Conservation (phyloP, 2,113 vertebrate genomes). For the Danionella cerebrum region DNA sequence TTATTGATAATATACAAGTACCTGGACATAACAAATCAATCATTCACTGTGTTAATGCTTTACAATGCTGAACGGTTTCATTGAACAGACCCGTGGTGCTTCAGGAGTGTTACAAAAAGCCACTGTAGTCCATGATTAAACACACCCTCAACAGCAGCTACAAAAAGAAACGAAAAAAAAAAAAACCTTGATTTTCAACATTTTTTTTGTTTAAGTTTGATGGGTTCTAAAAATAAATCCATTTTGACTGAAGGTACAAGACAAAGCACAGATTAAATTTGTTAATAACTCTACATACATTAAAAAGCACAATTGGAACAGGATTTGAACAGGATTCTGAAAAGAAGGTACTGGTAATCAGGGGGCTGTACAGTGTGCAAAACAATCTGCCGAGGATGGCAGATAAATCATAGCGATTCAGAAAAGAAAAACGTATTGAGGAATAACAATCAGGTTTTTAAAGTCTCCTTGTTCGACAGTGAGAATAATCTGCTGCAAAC, state of each 20-base stretch:
- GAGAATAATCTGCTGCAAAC: background rate
- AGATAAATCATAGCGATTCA: background rate
- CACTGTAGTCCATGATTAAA: conserved; percentile 53
- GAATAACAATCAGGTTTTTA: background rate
- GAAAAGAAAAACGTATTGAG: background rate
- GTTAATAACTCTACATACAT: conserved; percentile 73
- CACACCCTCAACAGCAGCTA: conserved; percentile 40
- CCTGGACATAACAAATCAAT: conserved; percentile 63
- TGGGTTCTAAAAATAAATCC: conserved; percentile 55
- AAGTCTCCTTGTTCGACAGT: background rate
- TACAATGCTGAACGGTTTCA: conserved; percentile 56
- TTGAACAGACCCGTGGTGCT: conserved; percentile 43
- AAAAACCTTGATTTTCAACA: no score
- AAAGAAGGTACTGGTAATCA: conserved; percentile 51
- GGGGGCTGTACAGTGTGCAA: conserved; percentile 84
- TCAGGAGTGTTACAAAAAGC: conserved; percentile 51
- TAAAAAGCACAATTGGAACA: conserved; percentile 74
- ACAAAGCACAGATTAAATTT: conserved; percentile 61
- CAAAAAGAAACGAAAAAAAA: conserved; percentile 58
- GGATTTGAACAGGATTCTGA: conserved; percentile 68
- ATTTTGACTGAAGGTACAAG: conserved; percentile 57
- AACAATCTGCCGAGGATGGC: conserved; percentile 63
- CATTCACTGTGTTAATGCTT: conserved; percentile 64
- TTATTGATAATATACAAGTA: conserved; percentile 67
- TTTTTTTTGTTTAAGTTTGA: conserved; percentile 65